A percentile compares a stretch with the other conserved stretches of the same genome.
Conservation (phyloP, 2,888 invertebrate genomes). For the Ecliptopera silaceata region DNA sequence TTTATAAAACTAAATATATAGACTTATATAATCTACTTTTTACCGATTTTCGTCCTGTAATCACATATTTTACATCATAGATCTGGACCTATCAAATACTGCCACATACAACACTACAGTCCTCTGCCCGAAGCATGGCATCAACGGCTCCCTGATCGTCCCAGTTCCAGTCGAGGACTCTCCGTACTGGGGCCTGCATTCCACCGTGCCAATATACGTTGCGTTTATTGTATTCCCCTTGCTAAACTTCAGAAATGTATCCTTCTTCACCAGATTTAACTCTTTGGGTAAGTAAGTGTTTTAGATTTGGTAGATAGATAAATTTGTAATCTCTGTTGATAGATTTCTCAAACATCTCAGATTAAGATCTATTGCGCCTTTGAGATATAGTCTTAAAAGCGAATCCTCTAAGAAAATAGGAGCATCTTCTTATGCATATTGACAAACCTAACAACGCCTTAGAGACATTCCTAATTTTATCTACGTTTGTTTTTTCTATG, state of each 20-base stretch:
- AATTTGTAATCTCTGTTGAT: neutral
- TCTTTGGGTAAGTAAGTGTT: constrained; percentile 87
- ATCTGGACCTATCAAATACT: constrained; percentile 50
- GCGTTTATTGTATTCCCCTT: constrained; percentile 90
- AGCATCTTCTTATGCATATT: too few relatives aligned
- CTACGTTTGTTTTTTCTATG: too few relatives aligned
- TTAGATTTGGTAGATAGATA: too few relatives aligned
- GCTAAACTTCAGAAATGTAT: constrained; percentile 92
- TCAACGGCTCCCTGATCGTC: constrained; percentile 50
- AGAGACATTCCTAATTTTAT: too few relatives aligned
- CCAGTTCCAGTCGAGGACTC: constrained; percentile 58
- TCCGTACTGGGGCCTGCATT: constrained; percentile 87
- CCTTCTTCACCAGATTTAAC: constrained; percentile 96
- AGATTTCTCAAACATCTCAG: too few relatives aligned
- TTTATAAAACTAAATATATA: neutral
- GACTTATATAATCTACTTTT: neutral
- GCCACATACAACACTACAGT: constrained; percentile 57
- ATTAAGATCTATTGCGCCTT: too few relatives aligned
- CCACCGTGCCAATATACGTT: constrained; percentile 92
- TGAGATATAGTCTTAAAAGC: neutral
- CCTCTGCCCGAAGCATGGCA: constrained; percentile 69
- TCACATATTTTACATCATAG: constrained; percentile 42
- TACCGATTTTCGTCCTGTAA: neutral
- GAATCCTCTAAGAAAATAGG: neutral
- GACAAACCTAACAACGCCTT: too few relatives aligned